Base-by-base conservation (phyloP, 2,797 vertebrate species). In the Thamnophis elegans region DNA sequence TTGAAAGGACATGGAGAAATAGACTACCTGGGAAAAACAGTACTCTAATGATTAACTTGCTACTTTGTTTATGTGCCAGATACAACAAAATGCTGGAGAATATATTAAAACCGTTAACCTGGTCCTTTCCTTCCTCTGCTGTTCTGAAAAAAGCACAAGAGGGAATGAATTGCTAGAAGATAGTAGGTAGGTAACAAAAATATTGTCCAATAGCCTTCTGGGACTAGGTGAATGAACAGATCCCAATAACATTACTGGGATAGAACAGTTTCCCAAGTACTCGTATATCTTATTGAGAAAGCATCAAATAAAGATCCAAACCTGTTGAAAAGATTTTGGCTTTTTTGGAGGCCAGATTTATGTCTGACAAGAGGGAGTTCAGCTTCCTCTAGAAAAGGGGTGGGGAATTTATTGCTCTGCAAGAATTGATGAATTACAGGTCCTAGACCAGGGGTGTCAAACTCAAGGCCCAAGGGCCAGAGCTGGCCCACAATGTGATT, bases 401-500 rank as follows among this genome's bases (percentile, higher is more conserved):
- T 22, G 20, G 20, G 73, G 36, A 47, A 82, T 47, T 47, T 47
- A 36, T 47, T 1, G 20, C 9, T 47, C 20, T 47, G 20, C 36
- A 47, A 25, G 73, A 82, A 25, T 42, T 5, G 73, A 10, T 47
- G 36, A 82, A 82, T 82, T 47, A 82, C 32, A 82, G 32, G 36
- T 82, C 36, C 73, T 25, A 47, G 14, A 62, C 26, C 60, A n/a
- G 60, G 12, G 12, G 4, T 5, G 11, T 28, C 10, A 62, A 28
- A 62, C 60, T 62, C 10, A 11, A 4, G 1, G 3, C 18, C 14
- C 18, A 5, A 1, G 1, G 56, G 56, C 18, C 5, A 5, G 18
- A 58, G 56, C 5, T 2, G 18, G 18, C 1, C 56, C 18, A 0
- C 1, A 1, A 58, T 58, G 0, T 58, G 18, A 1, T 58, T 1